Conservation (phyloP, 2,888 invertebrate species). For the Conomelus anceps region DNA sequence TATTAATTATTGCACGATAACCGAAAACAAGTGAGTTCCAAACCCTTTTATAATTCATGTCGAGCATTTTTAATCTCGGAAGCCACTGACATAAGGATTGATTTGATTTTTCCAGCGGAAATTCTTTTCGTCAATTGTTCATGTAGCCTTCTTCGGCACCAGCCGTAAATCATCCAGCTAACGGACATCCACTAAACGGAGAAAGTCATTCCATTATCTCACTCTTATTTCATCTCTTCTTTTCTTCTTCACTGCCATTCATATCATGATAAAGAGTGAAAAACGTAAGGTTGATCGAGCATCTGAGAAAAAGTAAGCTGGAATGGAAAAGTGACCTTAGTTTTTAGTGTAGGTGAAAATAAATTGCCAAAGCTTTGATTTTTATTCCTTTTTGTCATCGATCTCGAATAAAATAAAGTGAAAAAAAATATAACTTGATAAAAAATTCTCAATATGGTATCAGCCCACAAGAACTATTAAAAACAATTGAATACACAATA, state of each 20-base stretch:
- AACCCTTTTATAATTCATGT: neutral
- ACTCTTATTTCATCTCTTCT: neutral
- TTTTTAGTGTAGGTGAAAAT: neutral
- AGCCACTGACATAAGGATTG: neutral
- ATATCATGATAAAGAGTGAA: neutral
- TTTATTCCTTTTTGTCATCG: neutral
- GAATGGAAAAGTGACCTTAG: neutral
- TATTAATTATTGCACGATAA: no score
- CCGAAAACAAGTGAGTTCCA: no score
- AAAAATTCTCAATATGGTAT: no score
- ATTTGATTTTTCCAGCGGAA: neutral
- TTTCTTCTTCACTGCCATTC: neutral
- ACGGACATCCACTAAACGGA: neutral
- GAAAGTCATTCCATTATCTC: neutral
- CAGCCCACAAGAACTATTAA: no score
- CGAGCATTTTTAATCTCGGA: neutral
- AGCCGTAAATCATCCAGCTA: neutral
- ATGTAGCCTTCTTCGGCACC: neutral
- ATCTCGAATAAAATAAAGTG: no score
- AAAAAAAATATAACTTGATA: no score
- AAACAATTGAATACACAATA: no score
- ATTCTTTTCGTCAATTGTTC: neutral
- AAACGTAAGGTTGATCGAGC: neutral
- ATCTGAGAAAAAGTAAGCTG: neutral
- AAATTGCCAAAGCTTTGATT: neutral